Conservation (phyloP, 2,888 invertebrate species). For the Phalera bucephala region DNA sequence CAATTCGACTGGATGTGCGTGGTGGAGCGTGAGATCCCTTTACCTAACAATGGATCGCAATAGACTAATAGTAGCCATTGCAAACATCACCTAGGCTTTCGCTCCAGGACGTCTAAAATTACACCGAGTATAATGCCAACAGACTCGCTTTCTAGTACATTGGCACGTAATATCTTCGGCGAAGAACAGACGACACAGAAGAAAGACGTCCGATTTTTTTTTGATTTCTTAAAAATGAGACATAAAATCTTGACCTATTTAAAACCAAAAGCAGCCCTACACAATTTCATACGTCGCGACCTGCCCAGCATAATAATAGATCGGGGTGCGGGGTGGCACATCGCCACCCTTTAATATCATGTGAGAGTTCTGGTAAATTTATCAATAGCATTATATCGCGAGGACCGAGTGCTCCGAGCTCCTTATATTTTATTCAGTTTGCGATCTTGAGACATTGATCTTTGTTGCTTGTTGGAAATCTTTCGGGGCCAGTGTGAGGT, state of each 20-base stretch:
- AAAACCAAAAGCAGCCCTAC: constrained; percentile 50
- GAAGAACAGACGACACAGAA: too few species aligned
- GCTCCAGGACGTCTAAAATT: too few species aligned
- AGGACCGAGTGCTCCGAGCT: constrained; percentile 47
- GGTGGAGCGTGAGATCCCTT: too few species aligned
- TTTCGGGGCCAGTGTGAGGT: neutral
- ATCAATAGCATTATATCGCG: constrained; percentile 77
- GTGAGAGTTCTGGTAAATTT: constrained; percentile 75
- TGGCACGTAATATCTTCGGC: too few species aligned
- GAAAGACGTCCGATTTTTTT: too few species aligned
- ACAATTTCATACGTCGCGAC: constrained; percentile 56
- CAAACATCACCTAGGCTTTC: too few species aligned
- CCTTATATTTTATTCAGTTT: constrained; percentile 74
- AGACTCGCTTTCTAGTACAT: too few species aligned
- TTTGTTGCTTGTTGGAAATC: constrained; percentile 32
- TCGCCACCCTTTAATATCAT: constrained; percentile 75
- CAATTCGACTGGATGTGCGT: too few species aligned
- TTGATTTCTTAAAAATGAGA: too few species aligned
- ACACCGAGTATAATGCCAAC: too few species aligned
- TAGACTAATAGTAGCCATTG: too few species aligned
- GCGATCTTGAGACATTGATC: constrained; percentile 64
- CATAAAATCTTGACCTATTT: constrained; percentile 6
- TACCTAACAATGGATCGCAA: too few species aligned
- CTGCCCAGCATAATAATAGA: constrained; percentile 79
- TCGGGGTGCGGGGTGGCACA: constrained; percentile 59